phyloP scores from a whole-genome alignment of 2,113 vertebrate species.

The Epinephelus fuscoguttatus region DNA sequence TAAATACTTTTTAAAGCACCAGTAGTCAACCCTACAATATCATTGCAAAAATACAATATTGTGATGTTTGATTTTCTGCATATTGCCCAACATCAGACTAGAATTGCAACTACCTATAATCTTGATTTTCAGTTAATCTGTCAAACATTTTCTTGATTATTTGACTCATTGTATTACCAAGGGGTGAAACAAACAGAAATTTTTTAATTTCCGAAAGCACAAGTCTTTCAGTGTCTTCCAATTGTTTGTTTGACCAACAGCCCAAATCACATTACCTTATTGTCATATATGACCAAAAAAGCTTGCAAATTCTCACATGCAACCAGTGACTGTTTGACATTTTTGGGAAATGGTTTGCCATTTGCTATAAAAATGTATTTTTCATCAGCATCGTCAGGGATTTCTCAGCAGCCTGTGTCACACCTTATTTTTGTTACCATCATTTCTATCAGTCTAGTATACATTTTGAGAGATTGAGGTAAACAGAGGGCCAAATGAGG shows the following conservation, averaged over 20 bases:
- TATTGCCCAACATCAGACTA: not conserved
- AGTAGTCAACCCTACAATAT: too few species aligned
- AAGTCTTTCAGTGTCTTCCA: not conserved
- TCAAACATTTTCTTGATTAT: not conserved
- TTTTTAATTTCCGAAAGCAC: not conserved
- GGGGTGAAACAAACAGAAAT: not conserved
- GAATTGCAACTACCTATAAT: not conserved
- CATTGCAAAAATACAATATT: too few species aligned
- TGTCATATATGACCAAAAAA: not conserved
- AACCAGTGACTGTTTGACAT: not conserved
- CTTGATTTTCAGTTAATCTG: not conserved
- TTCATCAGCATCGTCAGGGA: conserved; percentile 14
- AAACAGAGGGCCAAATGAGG: conserved; percentile 14
- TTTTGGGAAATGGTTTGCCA: not conserved
- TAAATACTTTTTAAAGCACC: too few species aligned
- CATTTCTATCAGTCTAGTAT: conserved; percentile 24
- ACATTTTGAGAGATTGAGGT: not conserved
- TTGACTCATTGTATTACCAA: not conserved
- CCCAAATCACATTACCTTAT: not conserved
- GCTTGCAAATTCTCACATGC: not conserved
- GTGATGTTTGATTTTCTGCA: too few species aligned
- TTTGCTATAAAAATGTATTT: conserved; percentile 8
- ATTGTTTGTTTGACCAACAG: not conserved
- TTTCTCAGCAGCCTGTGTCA: conserved; percentile 46
- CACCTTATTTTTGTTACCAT: conserved; percentile 35